A percentile compares a stretch with the other conserved stretches of the same genome.
Evolutionary conservation across 2,797 vertebrate species (phyloP).

Genomic region (Sebastes glaucus): DNA sequence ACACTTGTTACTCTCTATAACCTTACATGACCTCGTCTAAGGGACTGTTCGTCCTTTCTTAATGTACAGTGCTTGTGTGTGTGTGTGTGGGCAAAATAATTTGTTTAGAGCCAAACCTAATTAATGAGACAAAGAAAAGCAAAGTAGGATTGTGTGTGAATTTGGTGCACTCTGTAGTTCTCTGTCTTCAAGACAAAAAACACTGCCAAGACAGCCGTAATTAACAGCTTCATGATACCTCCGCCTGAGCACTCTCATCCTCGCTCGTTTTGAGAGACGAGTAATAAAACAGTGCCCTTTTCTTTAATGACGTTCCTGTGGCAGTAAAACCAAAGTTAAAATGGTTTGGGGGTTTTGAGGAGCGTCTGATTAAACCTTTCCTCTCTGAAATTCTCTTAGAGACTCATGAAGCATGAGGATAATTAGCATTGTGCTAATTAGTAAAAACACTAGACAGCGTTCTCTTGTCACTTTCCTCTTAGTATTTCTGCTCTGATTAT

Average conservation of each 20-base stretch:
- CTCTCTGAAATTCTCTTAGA: neutral
- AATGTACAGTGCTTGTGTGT: neutral
- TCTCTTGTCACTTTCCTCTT: neutral
- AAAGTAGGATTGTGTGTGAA: conserved; percentile 25
- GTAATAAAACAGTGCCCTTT: conserved; percentile 30
- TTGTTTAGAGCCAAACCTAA: conserved; percentile 27
- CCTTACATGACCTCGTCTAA: conserved; percentile 1
- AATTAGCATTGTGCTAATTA: conserved; percentile 19
- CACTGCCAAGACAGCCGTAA: conserved; percentile 20
- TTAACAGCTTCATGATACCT: conserved; percentile 33
- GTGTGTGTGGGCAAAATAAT: conserved; percentile 10
- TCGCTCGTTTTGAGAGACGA: conserved; percentile 10
- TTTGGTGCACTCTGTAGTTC: neutral
- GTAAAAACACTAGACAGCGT: neutral
- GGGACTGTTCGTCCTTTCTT: conserved; percentile 11
- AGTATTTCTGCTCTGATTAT: neutral
- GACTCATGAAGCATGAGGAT: neutral
- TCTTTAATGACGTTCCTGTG: conserved; percentile 14
- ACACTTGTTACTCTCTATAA: conserved; percentile 19
- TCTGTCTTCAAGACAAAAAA: conserved; percentile 2
- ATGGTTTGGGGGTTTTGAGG: neutral
- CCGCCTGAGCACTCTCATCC: neutral
- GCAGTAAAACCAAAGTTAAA: conserved; percentile 17
- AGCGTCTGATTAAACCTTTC: conserved; percentile 13
- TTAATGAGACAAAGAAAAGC: conserved; percentile 39